These are phyloP conservation scores for Dolichoris vasculosae DNA, from an alignment of 1,140 invertebrate species.

Conservation along the genomic window DNA sequence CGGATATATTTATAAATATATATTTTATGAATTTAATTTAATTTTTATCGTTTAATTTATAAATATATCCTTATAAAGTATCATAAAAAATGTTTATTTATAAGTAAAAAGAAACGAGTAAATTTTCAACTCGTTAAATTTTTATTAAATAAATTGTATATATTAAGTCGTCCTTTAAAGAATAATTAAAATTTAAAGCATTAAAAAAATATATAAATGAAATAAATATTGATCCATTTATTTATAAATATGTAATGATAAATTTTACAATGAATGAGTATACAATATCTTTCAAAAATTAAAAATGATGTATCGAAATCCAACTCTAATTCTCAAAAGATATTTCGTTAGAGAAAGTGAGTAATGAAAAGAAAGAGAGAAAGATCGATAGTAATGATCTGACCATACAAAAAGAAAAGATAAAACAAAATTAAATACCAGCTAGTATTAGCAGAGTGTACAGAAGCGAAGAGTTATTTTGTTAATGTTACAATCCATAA, in stretches of 20 bases:
- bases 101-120: no score
- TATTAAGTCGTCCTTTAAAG: not conserved
- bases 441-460: slow-evolving; percentile 57
- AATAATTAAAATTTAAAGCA: not conserved
- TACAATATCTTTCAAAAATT: slow-evolving; percentile 32
- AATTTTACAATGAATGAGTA: slow-evolving; percentile 20
- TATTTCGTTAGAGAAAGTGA: not conserved
- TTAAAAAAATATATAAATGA: no score
- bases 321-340: slow-evolving; percentile 7
- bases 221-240: not conserved
- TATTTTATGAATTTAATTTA: no score
- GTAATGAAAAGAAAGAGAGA: not conserved
- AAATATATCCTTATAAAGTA: no score
- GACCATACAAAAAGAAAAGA: slow-evolving; percentile 36
- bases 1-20: no score
- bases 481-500: slow-evolving; percentile 59
- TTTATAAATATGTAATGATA: not conserved
- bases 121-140: no score
- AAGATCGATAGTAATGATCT: not conserved
- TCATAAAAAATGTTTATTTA: no score
- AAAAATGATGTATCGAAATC: slow-evolving; percentile 19
- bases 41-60: no score
- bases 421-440: slow-evolving; percentile 44
- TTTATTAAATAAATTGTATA: not conserved
- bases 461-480: slow-evolving; percentile 60